Percentiles rank a stretch among this genome's conserved stretches.
phyloP scores from a whole-genome alignment of 2,888 invertebrate species.

The Calameuta pallipes region DNA sequence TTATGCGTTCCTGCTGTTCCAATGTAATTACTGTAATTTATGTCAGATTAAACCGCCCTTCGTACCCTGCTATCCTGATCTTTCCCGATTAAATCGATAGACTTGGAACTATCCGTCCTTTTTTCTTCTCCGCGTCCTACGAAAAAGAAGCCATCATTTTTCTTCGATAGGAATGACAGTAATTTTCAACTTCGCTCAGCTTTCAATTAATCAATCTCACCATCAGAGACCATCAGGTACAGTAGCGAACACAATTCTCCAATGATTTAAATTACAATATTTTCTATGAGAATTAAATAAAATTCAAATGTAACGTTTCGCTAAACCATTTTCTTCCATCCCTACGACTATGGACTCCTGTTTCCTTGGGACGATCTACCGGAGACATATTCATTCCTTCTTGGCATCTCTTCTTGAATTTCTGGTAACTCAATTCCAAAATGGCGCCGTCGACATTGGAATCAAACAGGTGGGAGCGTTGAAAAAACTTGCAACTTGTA shows the following conservation, averaged over 20 bases:
- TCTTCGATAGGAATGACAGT: not conserved
- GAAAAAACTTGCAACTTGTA: not conserved
- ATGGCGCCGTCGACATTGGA: not conserved
- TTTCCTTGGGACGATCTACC: not conserved
- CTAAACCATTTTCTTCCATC: not conserved
- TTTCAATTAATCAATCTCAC: too few species aligned
- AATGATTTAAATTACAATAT: not conserved
- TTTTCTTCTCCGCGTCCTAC: not conserved
- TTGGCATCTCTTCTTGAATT: not conserved
- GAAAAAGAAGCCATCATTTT: not conserved
- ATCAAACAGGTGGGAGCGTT: not conserved
- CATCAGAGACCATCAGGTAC: not conserved
- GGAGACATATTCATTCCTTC: not conserved
- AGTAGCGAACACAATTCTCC: not conserved
- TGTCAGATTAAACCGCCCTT: slow-evolving; percentile 29
- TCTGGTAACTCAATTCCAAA: not conserved
- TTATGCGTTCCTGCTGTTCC: slow-evolving; percentile 35
- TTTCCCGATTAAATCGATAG: slow-evolving; percentile 51
- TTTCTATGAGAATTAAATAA: not conserved
- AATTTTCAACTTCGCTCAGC: too few species aligned
- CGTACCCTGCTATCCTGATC: slow-evolving; percentile 44
- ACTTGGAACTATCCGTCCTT: slow-evolving; percentile 22
- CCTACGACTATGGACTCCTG: not conserved
- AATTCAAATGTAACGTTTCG: not conserved
- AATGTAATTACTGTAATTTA: slow-evolving; percentile 46